These are phyloP conservation scores for Geotria australis DNA, from an alignment of 2,797 vertebrate species.

Conservation along the genomic window DNA sequence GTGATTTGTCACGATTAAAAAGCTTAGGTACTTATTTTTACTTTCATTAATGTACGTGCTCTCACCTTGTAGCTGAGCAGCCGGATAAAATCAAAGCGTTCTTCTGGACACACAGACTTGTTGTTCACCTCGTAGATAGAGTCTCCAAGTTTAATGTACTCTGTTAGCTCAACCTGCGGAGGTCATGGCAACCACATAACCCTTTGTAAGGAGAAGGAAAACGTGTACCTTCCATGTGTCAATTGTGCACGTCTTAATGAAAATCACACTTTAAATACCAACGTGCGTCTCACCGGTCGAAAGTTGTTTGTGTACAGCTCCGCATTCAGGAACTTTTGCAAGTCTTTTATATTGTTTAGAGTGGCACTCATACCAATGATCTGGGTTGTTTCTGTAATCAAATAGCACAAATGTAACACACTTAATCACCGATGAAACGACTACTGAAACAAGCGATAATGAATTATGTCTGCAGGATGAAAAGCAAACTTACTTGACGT, in stretches of 20 bases:
- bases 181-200: not conserved
- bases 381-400: constrained; percentile 31
- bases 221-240: too few species aligned
- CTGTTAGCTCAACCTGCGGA: constrained; percentile 59
- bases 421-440: too few species aligned
- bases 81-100: constrained; percentile 35
- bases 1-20: too few species aligned
- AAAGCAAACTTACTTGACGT: constrained; percentile 28
- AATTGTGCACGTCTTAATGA: too few species aligned
- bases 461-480: not conserved
- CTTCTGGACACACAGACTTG: constrained; percentile 14
- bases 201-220: too few species aligned
- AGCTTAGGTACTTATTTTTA: too few species aligned
- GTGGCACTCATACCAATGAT: constrained; percentile 94
- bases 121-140: constrained; percentile 43
- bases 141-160: constrained; percentile 51
- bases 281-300: constrained; percentile 29
- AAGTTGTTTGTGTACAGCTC: constrained; percentile 55
- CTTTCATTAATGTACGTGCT: not conserved
- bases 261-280: too few species aligned
- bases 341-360: constrained; percentile 44
- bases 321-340: constrained; percentile 52
- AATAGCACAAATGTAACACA: too few species aligned
- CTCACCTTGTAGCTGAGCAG: constrained; percentile 40
- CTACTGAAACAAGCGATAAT: too few species aligned